Conservation (phyloP, 2,113 vertebrate species). For the Catagonus wagneri region DNA sequence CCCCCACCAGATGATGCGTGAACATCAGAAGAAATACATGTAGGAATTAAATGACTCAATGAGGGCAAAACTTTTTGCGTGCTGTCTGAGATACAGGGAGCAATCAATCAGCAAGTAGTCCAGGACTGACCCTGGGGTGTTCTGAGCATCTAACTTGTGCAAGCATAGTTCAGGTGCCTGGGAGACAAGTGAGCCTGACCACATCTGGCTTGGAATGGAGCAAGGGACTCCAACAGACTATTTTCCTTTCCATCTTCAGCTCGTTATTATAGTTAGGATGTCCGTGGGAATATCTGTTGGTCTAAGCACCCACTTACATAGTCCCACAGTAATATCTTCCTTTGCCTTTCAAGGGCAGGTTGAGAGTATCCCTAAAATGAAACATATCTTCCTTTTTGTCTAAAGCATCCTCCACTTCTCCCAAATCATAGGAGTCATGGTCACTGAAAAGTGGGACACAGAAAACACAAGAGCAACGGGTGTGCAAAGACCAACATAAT, state of each 20-base stretch:
- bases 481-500: background rate
- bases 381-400: background rate
- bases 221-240: background rate
- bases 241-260: background rate
- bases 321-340: background rate
- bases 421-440: background rate
- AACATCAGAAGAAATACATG: background rate
- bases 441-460: background rate
- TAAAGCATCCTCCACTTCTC: background rate
- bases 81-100: background rate
- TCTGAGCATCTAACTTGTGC: background rate
- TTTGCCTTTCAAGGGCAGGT: background rate
- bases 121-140: background rate
- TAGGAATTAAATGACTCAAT: background rate
- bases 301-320: background rate
- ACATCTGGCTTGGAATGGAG: background rate
- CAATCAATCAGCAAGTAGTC: background rate
- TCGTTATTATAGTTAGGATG: background rate
- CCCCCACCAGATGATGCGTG: background rate
- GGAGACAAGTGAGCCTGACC: background rate
- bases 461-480: background rate
- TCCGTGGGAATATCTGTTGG: background rate
- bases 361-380: background rate
- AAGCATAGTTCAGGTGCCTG: background rate
- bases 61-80: background rate